Base-by-base conservation (phyloP, 2,113 vertebrate genomes). In the Corythaeola cristata region DNA sequence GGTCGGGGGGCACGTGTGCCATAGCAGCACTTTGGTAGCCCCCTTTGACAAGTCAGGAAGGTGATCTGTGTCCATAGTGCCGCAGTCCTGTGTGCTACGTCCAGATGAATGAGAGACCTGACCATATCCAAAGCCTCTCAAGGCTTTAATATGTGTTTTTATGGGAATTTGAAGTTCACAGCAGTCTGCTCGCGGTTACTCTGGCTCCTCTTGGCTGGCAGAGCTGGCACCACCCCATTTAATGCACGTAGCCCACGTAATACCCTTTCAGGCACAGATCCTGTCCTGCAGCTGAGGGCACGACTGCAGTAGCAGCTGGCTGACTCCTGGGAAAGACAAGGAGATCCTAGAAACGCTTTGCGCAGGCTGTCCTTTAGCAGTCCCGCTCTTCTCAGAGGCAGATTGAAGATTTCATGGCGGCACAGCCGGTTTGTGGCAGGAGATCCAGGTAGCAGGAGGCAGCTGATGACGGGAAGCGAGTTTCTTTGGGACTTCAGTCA, bases 401-500 rank as follows among this genome's bases (percentile, higher is more conserved):
- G 45, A 19, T 2, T 49, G 30, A 28, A 24, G 64, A n/a, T 37
- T 52, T n/a, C 18, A 3, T 9, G 56, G 94, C 85, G 88, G 71
- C 90, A 27, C 62, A 71, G 71, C 6, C 10, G 1, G 3, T 12
- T 19, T 88, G 83, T 1, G 9, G 56, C 45, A 60, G 64, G 41
- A 81, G 60, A 44, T 41, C 23, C 0, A 1, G 80, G 72, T 21
- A 88, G 35, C 67, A 74, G 82, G 82, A 69, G 80, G 74, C 74
- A 72, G 63, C 39, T 60, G 53, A 44, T 67, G 63, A 55, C 60
- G 72, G 89, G 56, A 79, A 53, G 22, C 0, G 9, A n/a, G 20
- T 81, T 96, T 88, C 88, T 64, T 50, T 63, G 89, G 88, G 89
- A 28, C 75, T 78, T 33, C 44, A 55, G 77, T 50, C 12, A 2